A percentile compares a stretch with the other conserved stretches of the same genome.
Evolutionary conservation across 1,140 invertebrate genomes (phyloP).

Genomic region (Pemphigus obesinymphae): DNA sequence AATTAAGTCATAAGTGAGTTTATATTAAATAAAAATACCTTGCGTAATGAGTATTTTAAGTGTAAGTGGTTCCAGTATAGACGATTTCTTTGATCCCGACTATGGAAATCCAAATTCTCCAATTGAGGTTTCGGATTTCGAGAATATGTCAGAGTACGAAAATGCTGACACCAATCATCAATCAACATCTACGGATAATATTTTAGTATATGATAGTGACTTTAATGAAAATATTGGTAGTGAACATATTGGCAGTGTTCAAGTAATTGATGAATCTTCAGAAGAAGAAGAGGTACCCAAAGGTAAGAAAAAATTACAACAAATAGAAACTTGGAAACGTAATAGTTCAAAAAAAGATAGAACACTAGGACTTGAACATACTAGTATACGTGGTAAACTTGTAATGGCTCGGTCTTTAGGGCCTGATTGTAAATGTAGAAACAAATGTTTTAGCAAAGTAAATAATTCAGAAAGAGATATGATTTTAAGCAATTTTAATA

Average conservation of each 20-base stretch:
- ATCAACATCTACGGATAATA: background rate
- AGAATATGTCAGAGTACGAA: background rate
- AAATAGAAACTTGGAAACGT: background rate
- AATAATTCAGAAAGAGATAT: background rate
- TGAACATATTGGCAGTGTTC: background rate
- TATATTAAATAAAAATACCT: background rate
- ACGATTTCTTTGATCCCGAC: background rate
- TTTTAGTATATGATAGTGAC: slow-evolving; percentile 8
- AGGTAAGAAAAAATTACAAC: background rate
- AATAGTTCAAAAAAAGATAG: background rate
- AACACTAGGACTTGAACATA: background rate
- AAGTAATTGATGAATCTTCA: background rate
- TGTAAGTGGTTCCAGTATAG: slow-evolving; percentile 11
- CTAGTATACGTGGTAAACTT: background rate
- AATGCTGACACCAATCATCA: background rate
- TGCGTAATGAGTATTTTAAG: slow-evolving; percentile 6
- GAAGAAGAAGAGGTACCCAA: slow-evolving; percentile 1
- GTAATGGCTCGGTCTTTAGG: background rate
- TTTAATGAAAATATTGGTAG: background rate
- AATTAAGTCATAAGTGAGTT: background rate
- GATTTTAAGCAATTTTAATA: slow-evolving; percentile 10
- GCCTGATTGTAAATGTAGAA: background rate
- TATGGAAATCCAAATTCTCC: slow-evolving; percentile 14
- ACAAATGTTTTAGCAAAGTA: background rate
- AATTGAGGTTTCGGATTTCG: slow-evolving; percentile 5